phyloP scores from a whole-genome alignment of 2,797 vertebrate species.

The Hydrolagus colliei region DNA sequence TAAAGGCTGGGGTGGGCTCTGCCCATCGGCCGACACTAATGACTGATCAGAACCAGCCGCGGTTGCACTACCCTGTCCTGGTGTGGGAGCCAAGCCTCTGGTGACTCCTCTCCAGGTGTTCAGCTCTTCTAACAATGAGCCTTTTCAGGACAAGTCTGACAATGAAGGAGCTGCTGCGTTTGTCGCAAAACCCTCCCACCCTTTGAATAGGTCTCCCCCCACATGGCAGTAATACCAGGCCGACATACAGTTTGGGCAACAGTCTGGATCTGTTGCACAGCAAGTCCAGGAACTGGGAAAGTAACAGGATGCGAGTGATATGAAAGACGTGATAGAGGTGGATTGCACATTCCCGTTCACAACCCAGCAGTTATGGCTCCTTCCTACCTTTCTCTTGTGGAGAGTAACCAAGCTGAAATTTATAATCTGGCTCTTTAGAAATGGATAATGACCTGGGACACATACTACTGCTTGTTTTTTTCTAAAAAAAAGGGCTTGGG shows the following conservation, averaged over 20 bases:
- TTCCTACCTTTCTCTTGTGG: background rate
- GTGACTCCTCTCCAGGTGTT: conserved; percentile 81
- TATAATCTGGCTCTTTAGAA: background rate
- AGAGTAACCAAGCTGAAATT: background rate
- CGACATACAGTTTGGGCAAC: background rate
- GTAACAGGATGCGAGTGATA: conserved; percentile 55
- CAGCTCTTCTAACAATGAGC: conserved; percentile 70
- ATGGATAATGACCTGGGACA: no score
- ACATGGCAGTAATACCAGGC: conserved; percentile 58
- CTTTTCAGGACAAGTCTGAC: conserved; percentile 74
- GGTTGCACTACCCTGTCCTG: conserved; percentile 40
- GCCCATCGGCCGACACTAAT: conserved; percentile 28
- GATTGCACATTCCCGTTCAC: no score
- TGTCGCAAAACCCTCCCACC: conserved; percentile 59
- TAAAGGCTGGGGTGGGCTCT: conserved; percentile 32
- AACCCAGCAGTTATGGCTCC: background rate
- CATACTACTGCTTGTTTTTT: no score
- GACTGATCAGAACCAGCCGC: conserved; percentile 39
- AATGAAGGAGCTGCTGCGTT: conserved; percentile 64
- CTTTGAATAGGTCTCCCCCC: conserved; percentile 56
- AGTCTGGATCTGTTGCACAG: conserved; percentile 53
- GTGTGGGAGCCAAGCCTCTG: conserved; percentile 41
- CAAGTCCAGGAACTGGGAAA: conserved; percentile 48
- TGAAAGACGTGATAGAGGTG: background rate
- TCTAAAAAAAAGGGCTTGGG: no score